These are phyloP conservation scores for Pterostichus madidus DNA, from an alignment of 2,888 invertebrate species.

Conservation along the genomic window DNA sequence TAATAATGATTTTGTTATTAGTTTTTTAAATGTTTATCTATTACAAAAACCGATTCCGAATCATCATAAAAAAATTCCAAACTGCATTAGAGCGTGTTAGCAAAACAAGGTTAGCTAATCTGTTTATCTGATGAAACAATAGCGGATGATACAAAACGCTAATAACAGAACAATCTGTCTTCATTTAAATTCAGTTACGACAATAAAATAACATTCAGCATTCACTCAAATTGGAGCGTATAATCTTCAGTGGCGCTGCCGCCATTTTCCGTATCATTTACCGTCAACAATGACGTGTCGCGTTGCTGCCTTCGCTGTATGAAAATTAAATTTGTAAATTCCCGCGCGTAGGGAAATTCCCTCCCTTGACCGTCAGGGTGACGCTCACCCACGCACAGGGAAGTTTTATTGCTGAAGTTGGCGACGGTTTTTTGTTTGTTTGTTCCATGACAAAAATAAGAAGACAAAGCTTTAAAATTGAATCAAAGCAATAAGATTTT, in stretches of 20 bases:
- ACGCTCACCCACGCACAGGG: neutral
- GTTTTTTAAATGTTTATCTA: neutral
- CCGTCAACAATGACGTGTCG: constrained; percentile 48
- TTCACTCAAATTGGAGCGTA: neutral
- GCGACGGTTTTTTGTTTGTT: neutral
- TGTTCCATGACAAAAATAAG: neutral
- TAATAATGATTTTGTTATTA: too few relatives aligned
- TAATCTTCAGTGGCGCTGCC: constrained; percentile 29
- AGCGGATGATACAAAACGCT: neutral
- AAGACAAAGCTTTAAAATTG: too few relatives aligned
- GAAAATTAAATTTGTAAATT: constrained; percentile 46
- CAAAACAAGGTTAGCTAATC: constrained; percentile 33
- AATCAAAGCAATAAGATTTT: too few relatives aligned
- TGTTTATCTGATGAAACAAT: constrained; percentile 12
- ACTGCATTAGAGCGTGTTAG: neutral
- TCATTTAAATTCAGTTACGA: constrained; percentile 23
- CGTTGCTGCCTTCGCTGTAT: constrained; percentile 25
- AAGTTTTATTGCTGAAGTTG: neutral
- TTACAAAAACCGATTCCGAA: neutral
- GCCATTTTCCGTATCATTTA: constrained; percentile 51
- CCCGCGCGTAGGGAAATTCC: constrained; percentile 5
- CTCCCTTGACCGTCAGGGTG: neutral
- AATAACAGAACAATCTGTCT: constrained; percentile 23
- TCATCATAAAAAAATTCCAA: neutral
- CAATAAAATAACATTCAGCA: constrained; percentile 26